Base-by-base conservation (phyloP, 1,140 invertebrate genomes). In the Magallana angulata region DNA sequence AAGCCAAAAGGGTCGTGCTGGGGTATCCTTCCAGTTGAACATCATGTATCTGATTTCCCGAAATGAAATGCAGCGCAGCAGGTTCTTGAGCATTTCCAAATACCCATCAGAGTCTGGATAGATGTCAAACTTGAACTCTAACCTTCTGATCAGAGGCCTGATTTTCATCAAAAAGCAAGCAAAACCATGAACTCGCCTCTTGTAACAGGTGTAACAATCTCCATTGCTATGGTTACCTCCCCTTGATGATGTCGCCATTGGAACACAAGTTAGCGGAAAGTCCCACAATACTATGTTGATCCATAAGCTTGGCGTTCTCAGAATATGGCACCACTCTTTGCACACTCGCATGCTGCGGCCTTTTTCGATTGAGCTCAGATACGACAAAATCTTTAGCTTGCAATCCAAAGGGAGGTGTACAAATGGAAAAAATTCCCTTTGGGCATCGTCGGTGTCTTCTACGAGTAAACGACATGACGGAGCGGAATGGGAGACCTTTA, bases 21-120 rank as follows among this genome's bases (percentile, higher is more conserved):
- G 93, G 4, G 93, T 94, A 80, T 93, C 93, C 59, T 93, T 94
- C 94, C 94, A 94, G 89, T 94, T 93, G 57, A 94, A 87, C 36
- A 92, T 86, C 8, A 91, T 92, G 88, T 92, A 92, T 60, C 86
- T 88, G 16, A 93, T 82, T 18, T 92, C 90, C 30, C 86, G 83
- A 11, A 90, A 88, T 14, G 90, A 87, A 24, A 91, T 68, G 11
- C 88, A 87, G n/a, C 85, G 57, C 56, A 93, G 64, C n/a, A 94
- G 71, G 56, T 86, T 88, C 59, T 93, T 87, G 0, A 94, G 64
- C 57, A 91, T 89, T 7, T 90, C 71, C 11, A 92, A 83, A 88
- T 91, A 94, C 11, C 92, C 89, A 86, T 93, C 92, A 56, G 88
- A 88, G 18, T 88, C 57, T 81, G 94, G 92, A 18, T 87, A 92